Evolutionary conservation across 2,888 invertebrate genomes (phyloP).

Genomic region (Myathropa florea): DNA sequence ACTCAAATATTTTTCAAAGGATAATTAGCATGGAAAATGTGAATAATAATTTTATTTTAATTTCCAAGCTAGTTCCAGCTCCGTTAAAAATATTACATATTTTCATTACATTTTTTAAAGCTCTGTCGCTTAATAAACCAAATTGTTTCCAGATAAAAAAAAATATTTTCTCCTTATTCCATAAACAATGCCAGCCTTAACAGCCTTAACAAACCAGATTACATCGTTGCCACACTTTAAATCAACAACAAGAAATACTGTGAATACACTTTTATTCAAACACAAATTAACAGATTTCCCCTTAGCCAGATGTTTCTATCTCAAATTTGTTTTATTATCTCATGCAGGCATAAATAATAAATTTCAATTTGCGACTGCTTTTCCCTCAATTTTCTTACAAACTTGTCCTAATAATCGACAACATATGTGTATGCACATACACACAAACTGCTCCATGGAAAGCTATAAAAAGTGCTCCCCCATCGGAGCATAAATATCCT

Average conservation of each 20-base stretch:
- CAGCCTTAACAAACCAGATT: background rate
- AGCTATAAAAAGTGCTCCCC: background rate
- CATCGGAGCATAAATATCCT: slow-evolving; percentile 4
- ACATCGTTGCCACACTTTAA: background rate
- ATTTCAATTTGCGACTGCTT: background rate
- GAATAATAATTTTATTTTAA: too few species aligned
- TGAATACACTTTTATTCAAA: background rate
- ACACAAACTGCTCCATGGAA: background rate
- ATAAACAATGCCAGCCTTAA: background rate
- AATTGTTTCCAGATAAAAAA: too few species aligned
- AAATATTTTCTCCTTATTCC: too few species aligned
- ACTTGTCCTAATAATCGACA: background rate
- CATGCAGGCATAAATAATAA: background rate
- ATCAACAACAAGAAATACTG: background rate
- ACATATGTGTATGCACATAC: background rate
- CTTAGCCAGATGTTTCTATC: background rate
- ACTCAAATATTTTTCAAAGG: too few species aligned
- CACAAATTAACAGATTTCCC: background rate
- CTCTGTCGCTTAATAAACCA: too few species aligned
- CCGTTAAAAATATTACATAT: too few species aligned
- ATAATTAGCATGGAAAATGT: too few species aligned
- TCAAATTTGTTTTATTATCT: background rate
- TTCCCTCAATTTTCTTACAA: background rate
- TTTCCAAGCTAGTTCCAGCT: too few species aligned
- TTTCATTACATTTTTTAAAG: too few species aligned